Conservation (phyloP, 1,140 invertebrate genomes). For the Mercenaria mercenaria region DNA sequence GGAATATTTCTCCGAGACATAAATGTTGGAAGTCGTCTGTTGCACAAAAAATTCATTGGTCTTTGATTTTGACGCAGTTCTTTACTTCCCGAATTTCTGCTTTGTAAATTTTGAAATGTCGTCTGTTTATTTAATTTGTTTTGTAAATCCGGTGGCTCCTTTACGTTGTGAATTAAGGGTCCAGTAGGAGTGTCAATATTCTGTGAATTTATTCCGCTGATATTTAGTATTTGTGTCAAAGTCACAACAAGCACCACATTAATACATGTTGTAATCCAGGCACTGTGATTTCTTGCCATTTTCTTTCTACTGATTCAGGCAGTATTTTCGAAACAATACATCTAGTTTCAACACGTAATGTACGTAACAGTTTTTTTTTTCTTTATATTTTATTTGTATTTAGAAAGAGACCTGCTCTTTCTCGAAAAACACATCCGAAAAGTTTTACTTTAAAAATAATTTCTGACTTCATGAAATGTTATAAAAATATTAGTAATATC, state of each 20-base stretch:
- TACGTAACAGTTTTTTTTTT: neutral
- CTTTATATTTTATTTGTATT: too few species aligned
- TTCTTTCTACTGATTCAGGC: neutral
- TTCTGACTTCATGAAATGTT: neutral
- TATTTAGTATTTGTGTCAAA: neutral
- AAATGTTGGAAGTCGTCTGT: neutral
- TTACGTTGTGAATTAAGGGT: neutral
- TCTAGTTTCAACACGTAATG: neutral
- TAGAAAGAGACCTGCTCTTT: conserved; percentile 15
- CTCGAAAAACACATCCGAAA: conserved; percentile 24
- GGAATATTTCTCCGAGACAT: neutral
- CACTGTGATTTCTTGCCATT: neutral
- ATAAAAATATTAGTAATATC: conserved; percentile 7
- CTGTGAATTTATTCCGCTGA: conserved; percentile 22
- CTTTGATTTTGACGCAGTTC: neutral
- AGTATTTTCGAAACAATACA: neutral
- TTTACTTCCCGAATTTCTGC: neutral
- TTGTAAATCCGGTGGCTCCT: conserved; percentile 23
- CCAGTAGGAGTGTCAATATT: neutral
- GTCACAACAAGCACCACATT: neutral
- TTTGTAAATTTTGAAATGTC: neutral
- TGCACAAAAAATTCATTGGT: conserved; percentile 19
- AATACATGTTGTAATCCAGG: neutral
- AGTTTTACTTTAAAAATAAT: neutral
- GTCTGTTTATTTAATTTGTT: neutral